phyloP scores from a whole-genome alignment of 1,140 invertebrate genomes.

The Scaptomyza graminum region DNA sequence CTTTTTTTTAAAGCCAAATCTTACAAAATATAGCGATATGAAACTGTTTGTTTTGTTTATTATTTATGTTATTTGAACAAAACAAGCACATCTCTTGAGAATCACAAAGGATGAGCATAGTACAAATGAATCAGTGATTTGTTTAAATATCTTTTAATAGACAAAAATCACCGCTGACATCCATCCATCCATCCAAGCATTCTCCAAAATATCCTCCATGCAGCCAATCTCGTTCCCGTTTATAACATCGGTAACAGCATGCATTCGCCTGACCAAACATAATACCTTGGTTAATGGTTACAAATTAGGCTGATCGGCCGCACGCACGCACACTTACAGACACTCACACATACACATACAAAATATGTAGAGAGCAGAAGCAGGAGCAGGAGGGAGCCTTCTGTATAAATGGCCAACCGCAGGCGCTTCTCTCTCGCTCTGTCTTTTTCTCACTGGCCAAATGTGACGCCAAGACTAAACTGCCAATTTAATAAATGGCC shows the following conservation, averaged over 20 bases:
- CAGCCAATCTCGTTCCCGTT: slow-evolving; percentile 34
- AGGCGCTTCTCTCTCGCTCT: slow-evolving; percentile 21
- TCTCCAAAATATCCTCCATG: slow-evolving; percentile 42
- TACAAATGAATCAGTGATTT: slow-evolving; percentile 53
- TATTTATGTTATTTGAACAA: background rate
- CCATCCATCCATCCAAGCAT: slow-evolving; percentile 47
- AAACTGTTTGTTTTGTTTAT: background rate
- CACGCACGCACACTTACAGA: slow-evolving; percentile 58
- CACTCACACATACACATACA: slow-evolving; percentile 23
- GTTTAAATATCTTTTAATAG: slow-evolving; percentile 80
- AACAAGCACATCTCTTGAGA: background rate
- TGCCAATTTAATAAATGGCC: slow-evolving; percentile 84
- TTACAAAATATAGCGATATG: no score
- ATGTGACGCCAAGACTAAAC: slow-evolving; percentile 64
- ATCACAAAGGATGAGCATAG: slow-evolving; percentile 6
- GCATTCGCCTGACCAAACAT: slow-evolving; percentile 64
- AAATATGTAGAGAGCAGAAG: slow-evolving; percentile 21
- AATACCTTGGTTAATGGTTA: slow-evolving; percentile 82
- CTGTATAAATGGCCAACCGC: slow-evolving; percentile 70
- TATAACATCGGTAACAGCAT: slow-evolving; percentile 28
- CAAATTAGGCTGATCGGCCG: slow-evolving; percentile 78
- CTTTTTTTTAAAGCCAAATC: no score
- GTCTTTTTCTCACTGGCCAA: slow-evolving; percentile 15
- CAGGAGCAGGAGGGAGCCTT: slow-evolving; percentile 19
- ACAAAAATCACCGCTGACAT: slow-evolving; percentile 68